phyloP scores from a whole-genome alignment of 2,113 vertebrate species.

The Struthidea cinerea region DNA sequence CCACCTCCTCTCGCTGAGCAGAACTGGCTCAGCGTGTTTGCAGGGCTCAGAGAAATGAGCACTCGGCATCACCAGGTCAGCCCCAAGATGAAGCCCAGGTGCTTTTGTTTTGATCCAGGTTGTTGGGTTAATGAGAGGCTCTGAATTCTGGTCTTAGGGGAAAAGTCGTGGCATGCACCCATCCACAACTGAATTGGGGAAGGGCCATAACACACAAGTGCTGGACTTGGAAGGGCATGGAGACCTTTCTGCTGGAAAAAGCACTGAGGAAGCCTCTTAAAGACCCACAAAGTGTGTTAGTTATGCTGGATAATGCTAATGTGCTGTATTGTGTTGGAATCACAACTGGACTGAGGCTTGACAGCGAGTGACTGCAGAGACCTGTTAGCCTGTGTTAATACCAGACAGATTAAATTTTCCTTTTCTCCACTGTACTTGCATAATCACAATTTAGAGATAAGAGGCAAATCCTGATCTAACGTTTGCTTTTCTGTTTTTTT shows the following conservation, averaged over 20 bases:
- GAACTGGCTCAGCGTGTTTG: neutral
- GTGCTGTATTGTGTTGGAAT: neutral
- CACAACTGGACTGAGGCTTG: neutral
- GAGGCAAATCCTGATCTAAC: neutral
- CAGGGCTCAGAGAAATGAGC: neutral
- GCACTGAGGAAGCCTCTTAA: neutral
- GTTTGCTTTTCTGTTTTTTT: neutral
- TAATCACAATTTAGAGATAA: neutral
- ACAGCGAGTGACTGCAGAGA: neutral
- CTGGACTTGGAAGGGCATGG: neutral
- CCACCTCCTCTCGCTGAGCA: neutral
- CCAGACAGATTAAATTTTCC: neutral
- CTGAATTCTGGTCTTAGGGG: neutral
- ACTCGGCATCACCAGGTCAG: neutral
- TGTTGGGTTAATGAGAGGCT: neutral
- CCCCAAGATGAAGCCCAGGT: neutral
- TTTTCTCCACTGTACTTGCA: neutral
- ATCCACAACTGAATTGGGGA: accelerated
- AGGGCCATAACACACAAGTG: accelerated
- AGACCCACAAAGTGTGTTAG: neutral
- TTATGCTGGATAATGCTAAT: accelerated
- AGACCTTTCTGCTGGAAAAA: neutral
- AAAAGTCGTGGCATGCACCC: neutral
- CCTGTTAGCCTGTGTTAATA: neutral
- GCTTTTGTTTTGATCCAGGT: neutral